phyloP scores from a whole-genome alignment of 1,140 invertebrate species.

The Rhagoletis pomonella region DNA sequence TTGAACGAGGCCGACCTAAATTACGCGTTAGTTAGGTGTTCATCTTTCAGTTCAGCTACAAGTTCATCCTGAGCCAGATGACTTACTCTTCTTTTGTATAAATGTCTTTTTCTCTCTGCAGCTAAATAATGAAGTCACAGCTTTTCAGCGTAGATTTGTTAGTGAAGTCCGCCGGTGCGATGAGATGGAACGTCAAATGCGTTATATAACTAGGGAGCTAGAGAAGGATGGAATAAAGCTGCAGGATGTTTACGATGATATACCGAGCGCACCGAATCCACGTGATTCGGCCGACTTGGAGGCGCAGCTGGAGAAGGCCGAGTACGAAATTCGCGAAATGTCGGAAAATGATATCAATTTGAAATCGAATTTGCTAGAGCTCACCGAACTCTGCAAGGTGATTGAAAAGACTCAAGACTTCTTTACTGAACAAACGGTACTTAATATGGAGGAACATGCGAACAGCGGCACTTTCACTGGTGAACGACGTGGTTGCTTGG shows the following conservation, averaged over 20 bases:
- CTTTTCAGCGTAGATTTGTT: conserved; percentile 95
- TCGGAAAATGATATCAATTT: conserved; percentile 95
- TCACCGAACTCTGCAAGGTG: conserved; percentile 95
- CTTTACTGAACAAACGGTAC: conserved; percentile 68
- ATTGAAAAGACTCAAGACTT: conserved; percentile 90
- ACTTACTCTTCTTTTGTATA: conserved; percentile 56
- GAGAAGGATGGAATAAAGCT: conserved; percentile 90
- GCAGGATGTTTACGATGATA: conserved; percentile 88
- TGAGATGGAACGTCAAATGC: conserved; percentile 94
- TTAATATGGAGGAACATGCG: conserved; percentile 75
- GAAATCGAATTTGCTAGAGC: conserved; percentile 94
- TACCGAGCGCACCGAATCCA: conserved; percentile 97
- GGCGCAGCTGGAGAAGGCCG: conserved; percentile 94
- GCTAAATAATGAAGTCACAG: conserved; percentile 96
- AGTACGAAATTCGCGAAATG: conserved; percentile 93
- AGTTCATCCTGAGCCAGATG: no score
- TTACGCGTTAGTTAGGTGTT: no score
- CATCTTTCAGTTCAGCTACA: no score
- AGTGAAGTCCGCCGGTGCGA: conserved; percentile 94
- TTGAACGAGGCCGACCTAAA: no score
- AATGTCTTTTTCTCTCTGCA: conserved; percentile 90
- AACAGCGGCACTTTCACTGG: background rate
- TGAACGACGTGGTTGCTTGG: conserved; percentile 76
- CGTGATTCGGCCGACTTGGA: conserved; percentile 92
- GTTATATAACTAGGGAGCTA: conserved; percentile 96